phyloP scores from a whole-genome alignment of 2,113 vertebrate species.

The Natator depressus region DNA sequence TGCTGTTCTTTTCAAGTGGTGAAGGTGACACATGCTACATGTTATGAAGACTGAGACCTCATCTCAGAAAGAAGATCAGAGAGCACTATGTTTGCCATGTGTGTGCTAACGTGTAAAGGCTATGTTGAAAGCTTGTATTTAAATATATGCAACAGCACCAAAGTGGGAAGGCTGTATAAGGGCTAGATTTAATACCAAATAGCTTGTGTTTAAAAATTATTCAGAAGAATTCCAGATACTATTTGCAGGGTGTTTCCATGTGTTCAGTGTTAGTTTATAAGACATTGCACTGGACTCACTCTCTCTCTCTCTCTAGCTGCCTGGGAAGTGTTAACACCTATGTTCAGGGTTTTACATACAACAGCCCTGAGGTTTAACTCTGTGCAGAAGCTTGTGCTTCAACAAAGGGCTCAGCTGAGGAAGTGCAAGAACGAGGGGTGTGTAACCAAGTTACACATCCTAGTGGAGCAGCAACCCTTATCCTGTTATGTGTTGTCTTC shows the following conservation, averaged over 20 bases:
- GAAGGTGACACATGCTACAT: neutral
- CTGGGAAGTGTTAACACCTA: neutral
- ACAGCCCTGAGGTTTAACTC: neutral
- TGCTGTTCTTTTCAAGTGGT: neutral
- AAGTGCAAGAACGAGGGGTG: neutral
- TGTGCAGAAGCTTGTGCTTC: neutral
- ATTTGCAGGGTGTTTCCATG: neutral
- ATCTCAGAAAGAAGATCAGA: neutral
- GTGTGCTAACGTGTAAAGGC: neutral
- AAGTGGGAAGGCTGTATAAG: neutral
- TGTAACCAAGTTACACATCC: neutral
- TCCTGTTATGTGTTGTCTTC: neutral
- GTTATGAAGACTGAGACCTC: neutral
- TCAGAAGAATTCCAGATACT: neutral
- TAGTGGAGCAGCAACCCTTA: neutral
- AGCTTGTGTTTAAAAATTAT: neutral
- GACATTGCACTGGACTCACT: neutral
- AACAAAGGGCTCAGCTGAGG: neutral
- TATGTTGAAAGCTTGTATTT: too few species aligned
- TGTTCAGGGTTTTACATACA: neutral
- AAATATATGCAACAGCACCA: too few species aligned
- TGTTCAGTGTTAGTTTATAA: neutral
- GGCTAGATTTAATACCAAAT: neutral
- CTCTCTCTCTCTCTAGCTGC: too few species aligned
- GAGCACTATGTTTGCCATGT: neutral